Evolutionary conservation across 2,113 vertebrate genomes (phyloP), one percentile per base, ranked within the genome.

Genomic region (Ceratotherium simum): DNA sequence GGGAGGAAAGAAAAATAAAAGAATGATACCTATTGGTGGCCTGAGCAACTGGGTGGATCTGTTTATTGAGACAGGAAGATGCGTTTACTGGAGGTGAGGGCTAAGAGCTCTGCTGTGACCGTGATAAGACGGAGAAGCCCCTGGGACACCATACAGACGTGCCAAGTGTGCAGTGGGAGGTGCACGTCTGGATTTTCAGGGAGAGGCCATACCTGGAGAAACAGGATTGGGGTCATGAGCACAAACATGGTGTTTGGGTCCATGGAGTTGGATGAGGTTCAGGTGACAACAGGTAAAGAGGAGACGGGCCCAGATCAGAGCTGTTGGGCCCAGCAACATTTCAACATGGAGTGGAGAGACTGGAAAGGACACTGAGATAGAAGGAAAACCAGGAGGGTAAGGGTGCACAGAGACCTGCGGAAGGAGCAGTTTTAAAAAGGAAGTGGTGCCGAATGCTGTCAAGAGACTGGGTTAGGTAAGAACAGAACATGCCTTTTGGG

Each of bases 131-230:
- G 51, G 7, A 1, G 54, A 80, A 58, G 13, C 36, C 67, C 46
- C n/a, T 1, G 36, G 39, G n/a, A 11, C 0, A 2, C 5, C 20
- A 58, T 7, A 5, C 0, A 62, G 39, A 67, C 18, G 16, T 20
- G 8, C 25, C 14, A 6, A 5, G 14, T 2, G 0, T 42, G 18
- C 5, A 2, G n/a, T 18, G n/a, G 7, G 2, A n/a, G 20, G 2
- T 72, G 4, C n/a, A 39, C 20, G 25, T 56, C 12, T 25, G 51
- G 17, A 6, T 87, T 70, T 82, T 56, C 31, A 21, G 17, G 42
- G 31, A 78, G 25, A 54, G 25, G 14, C n/a, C 16, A 2, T 42
- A 20, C 9, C 33, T n/a, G 25, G 48, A 69, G 48, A 79, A 21
- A 29, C 51, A n/a, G 10, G 46, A 7, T 0, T n/a, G 12, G 31